These are phyloP conservation scores for Chelon auratus DNA, from an alignment of 2,797 vertebrate genomes.

Conservation along the genomic window DNA sequence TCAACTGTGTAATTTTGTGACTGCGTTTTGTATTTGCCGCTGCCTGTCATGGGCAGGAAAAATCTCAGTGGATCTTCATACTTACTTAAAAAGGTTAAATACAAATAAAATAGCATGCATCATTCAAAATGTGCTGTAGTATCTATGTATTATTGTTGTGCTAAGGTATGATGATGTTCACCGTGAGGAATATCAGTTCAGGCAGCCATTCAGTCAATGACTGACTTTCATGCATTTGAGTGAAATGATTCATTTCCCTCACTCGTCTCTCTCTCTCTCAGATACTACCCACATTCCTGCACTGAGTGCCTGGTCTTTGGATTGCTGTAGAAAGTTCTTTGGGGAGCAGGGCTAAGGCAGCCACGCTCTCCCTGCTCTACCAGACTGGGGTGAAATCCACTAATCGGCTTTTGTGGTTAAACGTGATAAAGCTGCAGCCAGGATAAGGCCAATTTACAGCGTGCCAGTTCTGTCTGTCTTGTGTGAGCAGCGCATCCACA, in stretches of 20 bases:
- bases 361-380: conserved; percentile 64
- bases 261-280: conserved; percentile 39
- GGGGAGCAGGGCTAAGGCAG: conserved; percentile 72
- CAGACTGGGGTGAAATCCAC: conserved; percentile 76
- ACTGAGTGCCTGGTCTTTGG: conserved; percentile 53
- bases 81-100: too few relatives aligned
- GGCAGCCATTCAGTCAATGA: conserved; percentile 10
- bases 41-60: too few relatives aligned
- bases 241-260: conserved; percentile 49
- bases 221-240: conserved; percentile 42
- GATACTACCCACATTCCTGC: conserved; percentile 53
- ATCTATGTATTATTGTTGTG: too few relatives aligned
- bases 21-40: too few relatives aligned
- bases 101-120: too few relatives aligned
- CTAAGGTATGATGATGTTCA: background rate
- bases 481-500: conserved; percentile 60
- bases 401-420: conserved; percentile 85
- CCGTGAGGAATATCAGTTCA: conserved; percentile 4
- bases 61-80: too few relatives aligned
- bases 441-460: conserved; percentile 76
- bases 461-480: conserved; percentile 66
- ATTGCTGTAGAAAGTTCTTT: conserved; percentile 61
- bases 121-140: too few relatives aligned
- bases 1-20: too few relatives aligned
- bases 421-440: conserved; percentile 78